Conservation (phyloP, 2,888 invertebrate genomes). For the Venusia cambrica region DNA sequence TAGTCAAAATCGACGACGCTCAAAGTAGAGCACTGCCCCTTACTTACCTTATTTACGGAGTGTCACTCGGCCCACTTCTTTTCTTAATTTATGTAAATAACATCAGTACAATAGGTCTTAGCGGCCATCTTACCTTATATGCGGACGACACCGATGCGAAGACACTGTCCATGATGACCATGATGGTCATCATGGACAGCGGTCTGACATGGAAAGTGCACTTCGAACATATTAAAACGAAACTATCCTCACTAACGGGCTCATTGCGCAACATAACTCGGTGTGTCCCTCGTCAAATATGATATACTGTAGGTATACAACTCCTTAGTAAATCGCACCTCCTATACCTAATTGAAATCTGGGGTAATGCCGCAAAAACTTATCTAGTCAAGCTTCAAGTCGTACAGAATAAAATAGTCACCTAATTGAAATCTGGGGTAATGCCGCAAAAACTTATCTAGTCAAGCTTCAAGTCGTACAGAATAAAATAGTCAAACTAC, state of each 20-base stretch:
- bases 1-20: no score
- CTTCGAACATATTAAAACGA: not conserved
- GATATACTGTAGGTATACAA: slow-evolving; percentile 2
- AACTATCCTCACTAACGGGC: no score
- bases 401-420: not conserved
- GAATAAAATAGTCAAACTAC: no score
- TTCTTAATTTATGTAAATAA: slow-evolving; percentile 1
- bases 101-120: not conserved
- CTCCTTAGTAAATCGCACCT: slow-evolving; percentile 17
- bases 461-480: no score
- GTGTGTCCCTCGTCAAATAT: no score
- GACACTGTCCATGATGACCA: not conserved
- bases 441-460: no score
- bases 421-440: no score
- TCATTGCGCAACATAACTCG: no score
- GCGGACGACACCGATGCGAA: not conserved
- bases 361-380: slow-evolving; percentile 11
- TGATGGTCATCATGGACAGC: not conserved
- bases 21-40: no score
- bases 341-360: slow-evolving; percentile 13
- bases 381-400: no score
- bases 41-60: no score
- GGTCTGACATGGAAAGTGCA: not conserved
- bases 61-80: not conserved
- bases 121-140: not conserved